Base-by-base conservation (phyloP, 2,888 invertebrate genomes). In the Oxycera nigricornis region DNA sequence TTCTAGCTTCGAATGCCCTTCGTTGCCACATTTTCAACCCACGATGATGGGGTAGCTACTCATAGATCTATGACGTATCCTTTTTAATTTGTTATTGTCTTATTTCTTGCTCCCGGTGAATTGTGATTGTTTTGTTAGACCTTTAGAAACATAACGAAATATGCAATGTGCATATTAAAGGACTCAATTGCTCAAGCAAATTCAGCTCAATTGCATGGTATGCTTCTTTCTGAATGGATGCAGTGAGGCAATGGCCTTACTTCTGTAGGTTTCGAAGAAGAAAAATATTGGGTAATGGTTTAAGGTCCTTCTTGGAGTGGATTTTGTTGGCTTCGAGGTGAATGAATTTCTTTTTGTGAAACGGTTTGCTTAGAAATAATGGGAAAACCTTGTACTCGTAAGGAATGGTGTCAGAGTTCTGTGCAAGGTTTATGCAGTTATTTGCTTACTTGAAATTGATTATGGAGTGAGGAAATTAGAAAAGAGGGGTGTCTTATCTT, bases 101-200 rank as follows among this genome's bases (percentile, higher is more conserved):
- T n/a, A n/a, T n/a, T n/a, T n/a, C n/a, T n/a, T n/a, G n/a, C n/a
- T n/a, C n/a, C n/a, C n/a, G n/a, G n/a, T n/a, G n/a, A n/a, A n/a
- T n/a, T n/a, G n/a, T n/a, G n/a, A n/a, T n/a, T n/a, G n/a, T n/a
- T n/a, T n/a, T n/a, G n/a, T n/a, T n/a, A 7, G 20, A 22, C 3
- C 22, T 55, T 55, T 3, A 7, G 24, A 55, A 55, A 2, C 7
- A 55, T 22, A 55, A 55, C 24, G n/a, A n/a, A n/a, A n/a, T n/a
- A n/a, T 55, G 52, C 52, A 20, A 11, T 24, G 3, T 55, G 17
- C 17, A 55, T 46, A 14, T n/a, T 55, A 55, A 55, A 7, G 3
- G 52, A 20, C 52, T 55, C 52, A 55, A 55, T 55, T 55, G 52
- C 52, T 20, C 52, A 24, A 55, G 52, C 24, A 55, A 55, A 55